Conservation (phyloP, 1,140 invertebrate genomes). For the Caenorhabditis brenneri region DNA sequence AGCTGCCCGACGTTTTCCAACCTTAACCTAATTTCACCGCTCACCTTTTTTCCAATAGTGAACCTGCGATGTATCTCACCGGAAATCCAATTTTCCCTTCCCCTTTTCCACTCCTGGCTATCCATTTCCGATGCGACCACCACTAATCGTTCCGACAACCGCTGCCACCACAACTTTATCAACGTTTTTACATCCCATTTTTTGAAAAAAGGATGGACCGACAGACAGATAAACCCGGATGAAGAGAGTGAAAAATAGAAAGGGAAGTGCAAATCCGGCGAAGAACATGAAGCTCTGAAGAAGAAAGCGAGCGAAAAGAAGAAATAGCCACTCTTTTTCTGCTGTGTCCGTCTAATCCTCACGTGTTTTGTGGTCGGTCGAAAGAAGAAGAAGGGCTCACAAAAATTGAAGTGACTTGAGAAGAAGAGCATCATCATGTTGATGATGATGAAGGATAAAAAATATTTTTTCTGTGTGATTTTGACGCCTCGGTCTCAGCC, state of each 20-base stretch:
- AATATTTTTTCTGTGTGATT: slow-evolving; percentile 27
- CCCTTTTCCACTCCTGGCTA: not conserved
- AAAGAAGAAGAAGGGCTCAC: not conserved
- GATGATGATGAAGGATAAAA: slow-evolving; percentile 42
- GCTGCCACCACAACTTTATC: not conserved
- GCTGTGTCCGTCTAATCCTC: slow-evolving; percentile 39
- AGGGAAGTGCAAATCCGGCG: slow-evolving; percentile 35
- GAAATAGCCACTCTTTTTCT: not conserved
- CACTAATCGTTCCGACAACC: slow-evolving; percentile 23
- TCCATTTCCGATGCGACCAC: slow-evolving; percentile 35
- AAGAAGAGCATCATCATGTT: slow-evolving; percentile 35
- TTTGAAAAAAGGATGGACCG: not conserved
- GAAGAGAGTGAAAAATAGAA: not conserved
- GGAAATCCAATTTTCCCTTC: slow-evolving; percentile 37
- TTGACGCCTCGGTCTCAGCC: slow-evolving; percentile 3
- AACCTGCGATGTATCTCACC: not conserved
- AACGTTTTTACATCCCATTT: not conserved
- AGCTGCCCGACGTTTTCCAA: not conserved
- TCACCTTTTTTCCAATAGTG: not conserved
- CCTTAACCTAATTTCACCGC: not conserved
- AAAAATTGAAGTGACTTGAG: slow-evolving; percentile 39
- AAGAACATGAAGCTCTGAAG: slow-evolving; percentile 27
- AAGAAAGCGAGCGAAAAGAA: slow-evolving; percentile 5
- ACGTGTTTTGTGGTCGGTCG: slow-evolving; percentile 23
- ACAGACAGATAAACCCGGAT: slow-evolving; percentile 1